Percentiles rank a stretch among this genome's conserved stretches.
Conservation (phyloP, 2,888 invertebrate species). For the Seira musarum region DNA sequence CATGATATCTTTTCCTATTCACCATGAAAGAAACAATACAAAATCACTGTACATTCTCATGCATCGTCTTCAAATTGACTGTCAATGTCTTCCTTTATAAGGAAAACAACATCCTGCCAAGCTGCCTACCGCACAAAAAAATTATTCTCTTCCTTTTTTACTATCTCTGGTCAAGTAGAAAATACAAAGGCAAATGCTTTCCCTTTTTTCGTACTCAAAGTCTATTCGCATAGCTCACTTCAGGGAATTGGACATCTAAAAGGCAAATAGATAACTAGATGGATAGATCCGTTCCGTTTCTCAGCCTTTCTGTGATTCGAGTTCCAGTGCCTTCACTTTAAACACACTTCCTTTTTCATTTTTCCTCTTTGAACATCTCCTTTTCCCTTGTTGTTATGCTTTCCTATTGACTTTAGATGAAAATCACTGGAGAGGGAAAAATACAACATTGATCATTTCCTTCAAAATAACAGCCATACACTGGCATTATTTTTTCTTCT, state of each 20-base stretch:
- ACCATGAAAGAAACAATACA: not conserved
- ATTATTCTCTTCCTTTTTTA: not conserved
- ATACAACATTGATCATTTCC: conserved; percentile 2
- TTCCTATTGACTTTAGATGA: not conserved
- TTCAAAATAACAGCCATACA: not conserved
- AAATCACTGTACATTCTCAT: not conserved
- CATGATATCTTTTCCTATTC: not conserved
- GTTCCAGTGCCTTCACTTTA: conserved; percentile 2
- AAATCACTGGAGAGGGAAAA: not conserved
- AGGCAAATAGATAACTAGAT: conserved; percentile 44
- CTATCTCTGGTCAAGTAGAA: conserved; percentile 6
- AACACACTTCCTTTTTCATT: conserved; percentile 3
- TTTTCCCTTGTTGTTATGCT: not conserved
- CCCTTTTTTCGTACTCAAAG: not conserved
- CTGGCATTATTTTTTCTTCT: too few relatives aligned
- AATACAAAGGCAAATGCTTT: not conserved
- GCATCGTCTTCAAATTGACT: conserved; percentile 7
- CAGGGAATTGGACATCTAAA: conserved; percentile 47
- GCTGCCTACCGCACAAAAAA: not conserved
- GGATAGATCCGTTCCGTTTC: conserved; percentile 1
- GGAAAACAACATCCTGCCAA: not conserved
- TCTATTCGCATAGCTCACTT: conserved; percentile 34
- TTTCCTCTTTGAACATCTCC: conserved; percentile 3
- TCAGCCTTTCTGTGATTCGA: not conserved
- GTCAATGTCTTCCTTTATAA: conserved; percentile 15